These are phyloP conservation scores for Thalassaphorura encarpata DNA, from an alignment of 1,140 invertebrate species.

Conservation along the genomic window DNA sequence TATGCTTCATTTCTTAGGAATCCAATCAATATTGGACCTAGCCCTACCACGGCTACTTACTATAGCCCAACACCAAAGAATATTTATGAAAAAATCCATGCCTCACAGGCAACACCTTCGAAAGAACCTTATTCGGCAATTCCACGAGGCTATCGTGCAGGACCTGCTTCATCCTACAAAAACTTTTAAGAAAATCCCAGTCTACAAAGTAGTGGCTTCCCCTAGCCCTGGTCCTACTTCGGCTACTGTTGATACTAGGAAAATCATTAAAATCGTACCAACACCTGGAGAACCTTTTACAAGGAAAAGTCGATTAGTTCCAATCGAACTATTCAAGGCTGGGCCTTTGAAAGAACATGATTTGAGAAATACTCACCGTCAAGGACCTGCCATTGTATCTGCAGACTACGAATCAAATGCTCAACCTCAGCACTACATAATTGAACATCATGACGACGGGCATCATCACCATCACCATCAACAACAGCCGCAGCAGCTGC, in stretches of 20 bases:
- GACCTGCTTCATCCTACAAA: neutral
- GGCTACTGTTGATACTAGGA: neutral
- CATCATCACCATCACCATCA: neutral
- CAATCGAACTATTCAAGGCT: conserved; percentile 24
- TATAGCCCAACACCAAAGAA: conserved; percentile 6
- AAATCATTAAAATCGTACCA: neutral
- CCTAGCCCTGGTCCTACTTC: too few relatives aligned
- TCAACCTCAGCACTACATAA: neutral
- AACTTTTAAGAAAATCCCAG: conserved; percentile 5
- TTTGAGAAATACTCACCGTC: too few relatives aligned
- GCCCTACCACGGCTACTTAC: too few relatives aligned
- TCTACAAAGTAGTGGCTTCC: neutral
- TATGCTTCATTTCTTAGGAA: too few relatives aligned
- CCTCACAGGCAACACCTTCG: neutral
- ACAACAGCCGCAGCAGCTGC: neutral
- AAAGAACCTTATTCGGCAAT: neutral
- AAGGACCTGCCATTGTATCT: neutral
- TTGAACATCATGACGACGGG: neutral
- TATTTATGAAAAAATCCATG: conserved; percentile 21
- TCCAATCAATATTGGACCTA: too few relatives aligned
- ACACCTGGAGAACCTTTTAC: neutral
- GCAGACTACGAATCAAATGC: neutral
- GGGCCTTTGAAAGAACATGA: conserved; percentile 8
- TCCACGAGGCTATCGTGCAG: neutral
- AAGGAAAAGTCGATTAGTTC: conserved; percentile 20